Percentiles rank a stretch among this genome's conserved stretches.
These are phyloP conservation scores for Crotalus horridus DNA, from an alignment of 2,113 vertebrate genomes.

Conservation along the genomic window DNA sequence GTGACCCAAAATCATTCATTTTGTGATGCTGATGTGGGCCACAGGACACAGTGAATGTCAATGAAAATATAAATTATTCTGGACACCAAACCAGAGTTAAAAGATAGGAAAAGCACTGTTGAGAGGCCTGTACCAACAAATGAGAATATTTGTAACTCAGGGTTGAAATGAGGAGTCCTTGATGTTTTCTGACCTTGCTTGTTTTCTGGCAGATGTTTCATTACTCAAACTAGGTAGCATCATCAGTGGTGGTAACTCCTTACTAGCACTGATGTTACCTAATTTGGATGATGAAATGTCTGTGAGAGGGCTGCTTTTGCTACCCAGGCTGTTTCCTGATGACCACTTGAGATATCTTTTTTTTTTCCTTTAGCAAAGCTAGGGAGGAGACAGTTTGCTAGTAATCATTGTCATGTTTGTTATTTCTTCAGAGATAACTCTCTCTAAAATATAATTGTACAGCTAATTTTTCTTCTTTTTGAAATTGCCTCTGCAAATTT, in stretches of 20 bases:
- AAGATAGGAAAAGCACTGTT: conserved; percentile 2
- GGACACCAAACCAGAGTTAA: conserved; percentile 26
- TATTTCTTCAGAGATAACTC: neutral
- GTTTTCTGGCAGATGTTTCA: neutral
- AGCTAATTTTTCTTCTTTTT: neutral
- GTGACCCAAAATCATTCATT: conserved; percentile 34
- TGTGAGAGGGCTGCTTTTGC: neutral
- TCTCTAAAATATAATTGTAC: neutral
- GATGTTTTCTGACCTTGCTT: neutral
- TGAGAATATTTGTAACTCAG: neutral
- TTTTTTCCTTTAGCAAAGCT: neutral
- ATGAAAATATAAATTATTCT: conserved; percentile 38
- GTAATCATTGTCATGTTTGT: neutral
- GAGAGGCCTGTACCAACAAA: neutral
- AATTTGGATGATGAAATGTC: neutral
- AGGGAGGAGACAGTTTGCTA: neutral
- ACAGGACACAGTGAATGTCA: conserved; percentile 3
- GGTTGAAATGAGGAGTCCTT: neutral
- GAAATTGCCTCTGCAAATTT: neutral
- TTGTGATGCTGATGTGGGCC: conserved; percentile 45
- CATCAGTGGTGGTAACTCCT: neutral
- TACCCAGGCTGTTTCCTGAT: conserved; percentile 5
- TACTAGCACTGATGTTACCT: neutral
- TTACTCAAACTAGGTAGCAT: neutral
- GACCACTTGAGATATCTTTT: neutral